These are phyloP conservation scores for Syngnathus floridae DNA, from an alignment of 2,113 vertebrate species.

Conservation along the genomic window DNA sequence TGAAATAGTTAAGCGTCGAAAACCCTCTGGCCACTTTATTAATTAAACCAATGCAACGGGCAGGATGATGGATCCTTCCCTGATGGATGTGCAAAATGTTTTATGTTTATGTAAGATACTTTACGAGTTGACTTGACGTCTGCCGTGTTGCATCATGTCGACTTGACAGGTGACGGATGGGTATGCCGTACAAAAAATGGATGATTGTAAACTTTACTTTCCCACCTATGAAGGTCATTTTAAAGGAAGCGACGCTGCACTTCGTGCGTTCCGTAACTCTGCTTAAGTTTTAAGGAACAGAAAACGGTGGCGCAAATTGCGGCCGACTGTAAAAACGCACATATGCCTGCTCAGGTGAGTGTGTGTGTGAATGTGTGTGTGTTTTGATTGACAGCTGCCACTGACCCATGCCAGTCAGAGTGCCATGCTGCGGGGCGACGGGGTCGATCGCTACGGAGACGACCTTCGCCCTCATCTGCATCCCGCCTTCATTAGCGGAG, in stretches of 20 bases:
- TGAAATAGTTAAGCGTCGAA: neutral
- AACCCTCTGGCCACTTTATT: neutral
- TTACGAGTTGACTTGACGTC: neutral
- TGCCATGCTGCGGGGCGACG: constrained; percentile 65
- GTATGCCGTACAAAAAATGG: neutral
- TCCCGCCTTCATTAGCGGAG: constrained; percentile 75
- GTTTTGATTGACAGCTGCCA: constrained; percentile 76
- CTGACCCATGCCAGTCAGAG: constrained; percentile 74
- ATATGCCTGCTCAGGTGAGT: constrained; percentile 8
- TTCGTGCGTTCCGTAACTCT: too few relatives aligned
- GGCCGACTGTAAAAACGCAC: constrained; percentile 4
- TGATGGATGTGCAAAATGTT: constrained; percentile 3
- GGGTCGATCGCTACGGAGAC: constrained; percentile 70
- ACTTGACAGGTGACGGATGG: neutral
- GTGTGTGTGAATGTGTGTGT: constrained; percentile 10
- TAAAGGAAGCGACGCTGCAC: neutral
- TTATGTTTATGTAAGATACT: neutral
- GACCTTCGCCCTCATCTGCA: constrained; percentile 77
- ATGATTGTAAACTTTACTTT: neutral
- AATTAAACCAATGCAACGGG: neutral
- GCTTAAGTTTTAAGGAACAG: neutral
- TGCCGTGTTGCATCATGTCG: neutral
- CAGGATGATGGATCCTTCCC: neutral
- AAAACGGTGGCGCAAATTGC: constrained; percentile 5
- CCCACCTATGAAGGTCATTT: neutral